Evolutionary conservation across 2,888 invertebrate genomes (phyloP), one percentile per base, ranked within the genome.

Genomic region (Ditula angustiorana): DNA sequence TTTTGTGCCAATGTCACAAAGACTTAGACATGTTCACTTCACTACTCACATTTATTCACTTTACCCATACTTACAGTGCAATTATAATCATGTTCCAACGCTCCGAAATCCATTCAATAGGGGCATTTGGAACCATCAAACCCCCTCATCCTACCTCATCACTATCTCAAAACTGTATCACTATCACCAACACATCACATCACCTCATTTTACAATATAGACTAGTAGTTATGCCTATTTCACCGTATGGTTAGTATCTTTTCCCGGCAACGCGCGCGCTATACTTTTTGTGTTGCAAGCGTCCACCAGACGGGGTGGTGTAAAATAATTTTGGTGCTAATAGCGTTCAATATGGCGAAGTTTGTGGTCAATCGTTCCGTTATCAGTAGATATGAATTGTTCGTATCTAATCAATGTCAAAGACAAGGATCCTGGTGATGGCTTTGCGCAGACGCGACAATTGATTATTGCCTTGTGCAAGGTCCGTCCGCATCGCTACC

Each of bases 381-480:
- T 61, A 61, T 61, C 61, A 19, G 1, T 2, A 16, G 24, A 46
- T 35, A 61, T 35, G 10, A n/a, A 33, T 30, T 53, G 50, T 33
- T 19, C 21, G 7, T 50, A 61, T 55, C 61, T 61, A 55, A 61
- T 61, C 61, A 46, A 53, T 53, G 52, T 55, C 46, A 55, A 55
- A 46, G 53, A 61, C 53, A 53, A 61, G 53, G 30, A 2, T 30
- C 5, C 10, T 21, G 19, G 1, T 21, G 50, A 50, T 21, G 1
- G 7, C 5, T 1, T 5, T 2, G 21, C 7, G 30, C n/a, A 50
- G 50, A 50, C 21, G 30, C 10, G 16, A 26, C 26, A 49, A 5
- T 10, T 46, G 21, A n/a, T 46, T 3, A n/a, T n/a, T n/a, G n/a
- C n/a, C n/a, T n/a, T n/a, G n/a, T n/a, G n/a, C n/a, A n/a, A n/a